Base-by-base conservation (phyloP, 2,888 invertebrate genomes). In the Acanthosepion pharaonis region DNA sequence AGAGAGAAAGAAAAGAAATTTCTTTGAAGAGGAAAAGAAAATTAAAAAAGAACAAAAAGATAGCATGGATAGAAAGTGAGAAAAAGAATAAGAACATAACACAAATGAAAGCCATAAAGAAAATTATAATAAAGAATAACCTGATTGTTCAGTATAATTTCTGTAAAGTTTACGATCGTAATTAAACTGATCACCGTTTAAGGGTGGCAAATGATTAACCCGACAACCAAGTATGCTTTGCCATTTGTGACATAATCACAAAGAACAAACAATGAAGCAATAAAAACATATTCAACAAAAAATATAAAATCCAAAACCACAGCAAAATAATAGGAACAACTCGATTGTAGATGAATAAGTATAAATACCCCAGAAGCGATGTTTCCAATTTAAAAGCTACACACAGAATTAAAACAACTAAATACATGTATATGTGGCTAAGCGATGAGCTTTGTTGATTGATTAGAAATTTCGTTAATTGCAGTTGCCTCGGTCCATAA, bases 101-200 rank as follows among this genome's bases (percentile, higher is more conserved):
- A 9, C 1, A n/a, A n/a, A 2, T n/a, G 9, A n/a, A 78, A n/a
- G 15, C 15, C 6, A n/a, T 0, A 78, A 33, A n/a, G 3, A 5
- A 78, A 78, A n/a, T n/a, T 15, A 15, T 78, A 78, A 78, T 78
- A n/a, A 3, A n/a, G 0, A 78, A n/a, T 78, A 78, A 78, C n/a
- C n/a, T n/a, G 25, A 64, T 64, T 64, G 11, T n/a, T 78, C 78
- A 33, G 33, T 78, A 33, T 15, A 78, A 33, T n/a, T 78, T n/a
- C 15, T 1, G 11, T 18, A 23, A 78, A n/a, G 78, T 33, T 78
- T 78, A 78, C n/a, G n/a, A 78, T 33, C 78, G n/a, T 78, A 78
- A 78, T 78, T 78, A 78, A 78, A 78, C n/a, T 78, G 78, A 78
- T 15, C n/a, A 8, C 0, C n/a, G 5, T 78, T 78, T 33, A 78